Conservation (phyloP, 2,797 vertebrate species). For the Rhinichthys osculus region DNA sequence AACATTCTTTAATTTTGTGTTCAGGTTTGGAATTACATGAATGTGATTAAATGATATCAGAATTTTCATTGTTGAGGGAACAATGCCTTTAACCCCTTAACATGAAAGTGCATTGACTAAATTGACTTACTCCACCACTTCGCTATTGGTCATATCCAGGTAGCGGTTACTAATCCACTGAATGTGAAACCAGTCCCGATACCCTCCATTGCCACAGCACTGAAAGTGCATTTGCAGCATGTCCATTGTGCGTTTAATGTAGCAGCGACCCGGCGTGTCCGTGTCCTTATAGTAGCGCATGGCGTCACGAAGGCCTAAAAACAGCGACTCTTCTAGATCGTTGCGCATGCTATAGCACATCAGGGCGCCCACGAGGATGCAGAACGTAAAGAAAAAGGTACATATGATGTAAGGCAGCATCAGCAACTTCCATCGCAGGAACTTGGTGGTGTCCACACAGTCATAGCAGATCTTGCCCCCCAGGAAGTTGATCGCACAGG, state of each 20-base stretch:
- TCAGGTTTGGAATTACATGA: neutral
- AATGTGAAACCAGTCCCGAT: conserved; percentile 88
- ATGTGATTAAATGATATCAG: neutral
- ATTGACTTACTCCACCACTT: conserved; percentile 85
- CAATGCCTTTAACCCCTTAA: conserved; percentile 3
- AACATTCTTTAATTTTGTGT: neutral
- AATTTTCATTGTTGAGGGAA: neutral
- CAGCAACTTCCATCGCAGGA: conserved; percentile 87
- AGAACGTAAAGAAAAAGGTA: conserved; percentile 87
- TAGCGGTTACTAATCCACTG: conserved; percentile 90
- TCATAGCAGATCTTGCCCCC: conserved; percentile 90
- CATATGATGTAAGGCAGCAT: conserved; percentile 88
- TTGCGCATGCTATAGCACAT: conserved; percentile 84
- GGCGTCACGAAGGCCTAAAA: conserved; percentile 80
- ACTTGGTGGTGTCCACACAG: conserved; percentile 83
- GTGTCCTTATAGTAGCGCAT: conserved; percentile 89
- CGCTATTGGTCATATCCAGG: conserved; percentile 84
- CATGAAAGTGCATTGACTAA: neutral
- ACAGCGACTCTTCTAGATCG: conserved; percentile 84
- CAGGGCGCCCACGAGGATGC: conserved; percentile 83
- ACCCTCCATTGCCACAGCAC: conserved; percentile 87
- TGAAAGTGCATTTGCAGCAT: conserved; percentile 86
- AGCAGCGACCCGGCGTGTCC: conserved; percentile 86
- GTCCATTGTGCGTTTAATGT: conserved; percentile 86
- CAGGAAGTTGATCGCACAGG: conserved; percentile 87